phyloP scores from a whole-genome alignment of 2,797 vertebrate species.

The Protonibea diacanthus region DNA sequence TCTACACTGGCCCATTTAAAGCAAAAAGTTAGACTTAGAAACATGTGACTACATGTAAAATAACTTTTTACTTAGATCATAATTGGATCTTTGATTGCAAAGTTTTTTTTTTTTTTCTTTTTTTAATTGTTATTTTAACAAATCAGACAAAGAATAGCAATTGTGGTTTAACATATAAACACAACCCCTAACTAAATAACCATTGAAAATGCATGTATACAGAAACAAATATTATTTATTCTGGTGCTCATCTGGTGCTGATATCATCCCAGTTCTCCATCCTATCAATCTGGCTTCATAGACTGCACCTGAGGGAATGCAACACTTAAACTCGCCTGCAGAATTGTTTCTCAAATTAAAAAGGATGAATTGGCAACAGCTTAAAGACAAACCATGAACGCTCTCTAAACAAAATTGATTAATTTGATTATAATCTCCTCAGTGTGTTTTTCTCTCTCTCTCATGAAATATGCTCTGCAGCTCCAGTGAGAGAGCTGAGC shows the following conservation, averaged over 20 bases:
- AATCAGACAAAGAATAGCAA: not conserved
- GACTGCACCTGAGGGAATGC: slow-evolving; percentile 23
- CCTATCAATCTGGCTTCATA: slow-evolving; percentile 33
- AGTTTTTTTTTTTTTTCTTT: too few relatives aligned
- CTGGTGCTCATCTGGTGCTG: slow-evolving; percentile 8
- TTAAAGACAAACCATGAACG: slow-evolving; percentile 25
- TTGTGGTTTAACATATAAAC: not conserved
- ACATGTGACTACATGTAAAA: too few relatives aligned
- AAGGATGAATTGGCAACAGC: slow-evolving; percentile 19
- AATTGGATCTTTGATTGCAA: too few relatives aligned
- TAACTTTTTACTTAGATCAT: too few relatives aligned
- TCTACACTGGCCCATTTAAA: not conserved
- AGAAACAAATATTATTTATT: slow-evolving; percentile 9
- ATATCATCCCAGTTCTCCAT: slow-evolving; percentile 39
- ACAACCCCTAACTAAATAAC: not conserved
- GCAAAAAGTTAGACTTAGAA: not conserved
- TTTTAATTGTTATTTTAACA: not conserved
- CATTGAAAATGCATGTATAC: not conserved
- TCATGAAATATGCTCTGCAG: slow-evolving; percentile 53
- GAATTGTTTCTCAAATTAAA: slow-evolving; percentile 33
- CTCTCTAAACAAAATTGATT: slow-evolving; percentile 42
- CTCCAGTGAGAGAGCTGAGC: slow-evolving; percentile 48
- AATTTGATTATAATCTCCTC: slow-evolving; percentile 28
- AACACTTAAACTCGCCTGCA: slow-evolving; percentile 21
- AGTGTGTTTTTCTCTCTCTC: not conserved